A percentile compares a stretch with the other conserved stretches of the same genome.
phyloP scores from a whole-genome alignment of 2,113 vertebrate species.

The Porphyrio hochstetteri region DNA sequence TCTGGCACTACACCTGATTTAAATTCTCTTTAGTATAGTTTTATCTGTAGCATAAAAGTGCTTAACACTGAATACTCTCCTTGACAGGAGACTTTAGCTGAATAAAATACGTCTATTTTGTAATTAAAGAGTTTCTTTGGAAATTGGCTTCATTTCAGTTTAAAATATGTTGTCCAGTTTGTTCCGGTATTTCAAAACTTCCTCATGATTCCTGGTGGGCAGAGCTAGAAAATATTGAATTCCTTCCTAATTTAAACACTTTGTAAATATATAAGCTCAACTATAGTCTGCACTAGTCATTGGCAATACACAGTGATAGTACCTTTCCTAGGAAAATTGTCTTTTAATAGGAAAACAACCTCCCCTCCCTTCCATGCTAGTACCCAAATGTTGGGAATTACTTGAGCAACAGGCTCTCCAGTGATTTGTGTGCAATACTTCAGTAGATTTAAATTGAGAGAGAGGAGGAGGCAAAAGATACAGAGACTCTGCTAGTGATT shows the following conservation, averaged over 20 bases:
- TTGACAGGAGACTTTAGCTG: background rate
- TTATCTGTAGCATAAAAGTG: background rate
- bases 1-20: background rate
- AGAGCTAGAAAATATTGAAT: background rate
- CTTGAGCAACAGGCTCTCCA: background rate
- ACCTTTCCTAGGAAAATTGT: background rate
- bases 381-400: background rate
- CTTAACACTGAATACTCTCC: background rate
- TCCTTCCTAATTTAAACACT: background rate
- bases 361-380: background rate
- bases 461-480: background rate
- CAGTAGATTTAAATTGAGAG: background rate
- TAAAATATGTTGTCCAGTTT: background rate
- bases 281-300: background rate
- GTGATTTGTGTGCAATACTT: background rate
- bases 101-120: background rate
- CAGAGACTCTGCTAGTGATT: background rate
- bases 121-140: constrained; percentile 24
- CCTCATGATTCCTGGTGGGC: background rate
- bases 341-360: background rate
- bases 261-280: background rate
- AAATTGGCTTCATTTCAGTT: constrained; percentile 25
- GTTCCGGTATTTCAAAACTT: constrained; percentile 23
- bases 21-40: constrained; percentile 1
- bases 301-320: background rate